Evolutionary conservation across 2,888 invertebrate species (phyloP).

Genomic region (Lithophane leautieri): DNA sequence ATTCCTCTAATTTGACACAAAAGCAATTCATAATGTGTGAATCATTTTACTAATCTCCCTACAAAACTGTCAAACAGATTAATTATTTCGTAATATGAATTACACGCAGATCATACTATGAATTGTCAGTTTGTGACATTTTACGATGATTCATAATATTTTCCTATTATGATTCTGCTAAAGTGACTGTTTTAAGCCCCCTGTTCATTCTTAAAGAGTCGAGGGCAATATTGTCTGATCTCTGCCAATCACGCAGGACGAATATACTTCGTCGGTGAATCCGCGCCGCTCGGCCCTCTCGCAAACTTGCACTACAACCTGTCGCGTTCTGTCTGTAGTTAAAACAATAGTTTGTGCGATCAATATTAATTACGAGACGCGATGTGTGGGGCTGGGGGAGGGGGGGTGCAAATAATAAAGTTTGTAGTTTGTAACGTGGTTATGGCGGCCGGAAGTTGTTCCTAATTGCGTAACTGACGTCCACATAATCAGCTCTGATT

Average conservation of each 20-base stretch:
- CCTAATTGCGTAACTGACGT: slow-evolving; percentile 49
- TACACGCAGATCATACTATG: too few relatives aligned
- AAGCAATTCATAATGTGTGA: too few relatives aligned
- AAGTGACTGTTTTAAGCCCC: too few relatives aligned
- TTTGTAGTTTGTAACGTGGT: slow-evolving; percentile 74
- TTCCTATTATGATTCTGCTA: too few relatives aligned
- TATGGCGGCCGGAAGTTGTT: slow-evolving; percentile 58
- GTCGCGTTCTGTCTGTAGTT: slow-evolving; percentile 43
- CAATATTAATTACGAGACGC: slow-evolving; percentile 65
- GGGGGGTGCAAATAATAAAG: slow-evolving; percentile 70
- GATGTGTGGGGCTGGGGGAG: not conserved
- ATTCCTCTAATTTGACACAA: too few relatives aligned
- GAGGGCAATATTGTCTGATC: not conserved
- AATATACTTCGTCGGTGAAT: not conserved
- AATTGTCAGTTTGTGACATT: too few relatives aligned
- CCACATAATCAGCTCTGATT: slow-evolving; percentile 44
- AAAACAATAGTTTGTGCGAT: slow-evolving; percentile 65
- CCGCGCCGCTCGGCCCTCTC: not conserved
- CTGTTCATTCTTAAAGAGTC: too few relatives aligned
- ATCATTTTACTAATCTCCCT: too few relatives aligned
- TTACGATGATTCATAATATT: too few relatives aligned
- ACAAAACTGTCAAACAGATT: too few relatives aligned
- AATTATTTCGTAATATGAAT: too few relatives aligned
- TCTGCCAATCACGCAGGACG: not conserved
- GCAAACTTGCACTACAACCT: slow-evolving; percentile 26